phyloP scores from a whole-genome alignment of 2,888 invertebrate species.

The Drosophila multiciliata region DNA sequence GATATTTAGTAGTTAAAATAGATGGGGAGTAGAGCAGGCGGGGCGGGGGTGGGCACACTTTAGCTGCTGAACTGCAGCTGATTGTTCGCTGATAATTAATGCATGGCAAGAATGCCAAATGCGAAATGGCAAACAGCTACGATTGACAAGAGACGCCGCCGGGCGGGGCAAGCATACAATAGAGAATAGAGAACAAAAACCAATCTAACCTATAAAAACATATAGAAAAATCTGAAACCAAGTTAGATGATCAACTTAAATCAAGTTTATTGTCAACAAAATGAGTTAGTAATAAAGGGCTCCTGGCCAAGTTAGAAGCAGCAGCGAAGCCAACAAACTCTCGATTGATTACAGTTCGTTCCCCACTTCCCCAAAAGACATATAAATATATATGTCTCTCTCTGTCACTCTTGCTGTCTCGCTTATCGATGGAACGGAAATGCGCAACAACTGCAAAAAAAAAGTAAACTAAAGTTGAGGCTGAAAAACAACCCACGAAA shows the following conservation, averaged over 20 bases:
- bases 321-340: conserved; percentile 48
- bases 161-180: neutral
- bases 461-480: neutral
- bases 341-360: conserved; percentile 46
- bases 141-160: conserved; percentile 3
- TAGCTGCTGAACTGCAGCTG: conserved; percentile 29
- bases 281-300: conserved; percentile 22
- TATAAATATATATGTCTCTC: neutral
- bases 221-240: neutral
- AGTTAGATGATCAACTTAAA: neutral
- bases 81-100: conserved; percentile 81
- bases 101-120: conserved; percentile 75
- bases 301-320: conserved; percentile 32
- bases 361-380: conserved; percentile 14
- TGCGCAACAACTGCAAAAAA: conserved; percentile 45
- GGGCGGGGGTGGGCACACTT: neutral
- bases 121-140: conserved; percentile 22
- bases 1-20: conserved; percentile 2
- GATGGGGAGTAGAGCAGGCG: neutral
- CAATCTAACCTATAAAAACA: neutral
- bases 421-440: conserved; percentile 57
- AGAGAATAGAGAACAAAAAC: neutral
- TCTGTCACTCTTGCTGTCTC: neutral
- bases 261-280: neutral
- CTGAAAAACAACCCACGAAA: conserved; percentile 55